Percentiles rank a stretch among this genome's conserved stretches.
Conservation (phyloP, 2,797 vertebrate genomes). For the Danionella dracula region DNA sequence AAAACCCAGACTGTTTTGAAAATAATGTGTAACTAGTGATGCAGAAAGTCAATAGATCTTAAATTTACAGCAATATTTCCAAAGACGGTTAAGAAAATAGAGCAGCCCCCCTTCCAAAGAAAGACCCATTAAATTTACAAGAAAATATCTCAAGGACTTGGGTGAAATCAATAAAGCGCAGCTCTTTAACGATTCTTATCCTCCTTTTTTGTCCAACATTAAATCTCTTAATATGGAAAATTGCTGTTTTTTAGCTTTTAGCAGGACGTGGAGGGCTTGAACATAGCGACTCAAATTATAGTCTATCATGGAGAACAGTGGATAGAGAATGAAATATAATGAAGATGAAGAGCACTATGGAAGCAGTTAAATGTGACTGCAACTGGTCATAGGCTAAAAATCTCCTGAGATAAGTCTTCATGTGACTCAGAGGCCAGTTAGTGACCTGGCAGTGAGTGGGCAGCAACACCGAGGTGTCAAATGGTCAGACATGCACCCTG, state of each 20-base stretch:
- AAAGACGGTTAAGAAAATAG: slow-evolving; percentile 11
- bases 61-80: slow-evolving; percentile 1
- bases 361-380: slow-evolving; percentile 7
- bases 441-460: slow-evolving; percentile 40
- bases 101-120: slow-evolving; percentile 3
- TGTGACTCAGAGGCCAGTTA: too few relatives aligned
- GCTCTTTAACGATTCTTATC: slow-evolving; percentile 24
- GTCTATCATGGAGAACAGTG: neutral
- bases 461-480: slow-evolving; percentile 20
- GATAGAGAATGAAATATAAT: too few relatives aligned
- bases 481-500: neutral
- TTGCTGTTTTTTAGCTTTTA: slow-evolving; percentile 9
- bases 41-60: slow-evolving; percentile 14
- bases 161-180: slow-evolving; percentile 19
- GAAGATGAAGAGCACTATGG: slow-evolving; percentile 1
- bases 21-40: neutral
- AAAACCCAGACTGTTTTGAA: slow-evolving; percentile 23
- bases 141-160: slow-evolving; percentile 23
- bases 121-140: slow-evolving; percentile 15
- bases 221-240: neutral
- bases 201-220: slow-evolving; percentile 18
- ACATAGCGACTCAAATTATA: neutral
- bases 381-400: neutral
- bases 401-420: slow-evolving; percentile 14
- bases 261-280: neutral